Evolutionary conservation across 92 coral and sea anemone species (phyloP), one percentile per base, ranked within the genome.

Genomic region (Pocillopora grandis): DNA sequence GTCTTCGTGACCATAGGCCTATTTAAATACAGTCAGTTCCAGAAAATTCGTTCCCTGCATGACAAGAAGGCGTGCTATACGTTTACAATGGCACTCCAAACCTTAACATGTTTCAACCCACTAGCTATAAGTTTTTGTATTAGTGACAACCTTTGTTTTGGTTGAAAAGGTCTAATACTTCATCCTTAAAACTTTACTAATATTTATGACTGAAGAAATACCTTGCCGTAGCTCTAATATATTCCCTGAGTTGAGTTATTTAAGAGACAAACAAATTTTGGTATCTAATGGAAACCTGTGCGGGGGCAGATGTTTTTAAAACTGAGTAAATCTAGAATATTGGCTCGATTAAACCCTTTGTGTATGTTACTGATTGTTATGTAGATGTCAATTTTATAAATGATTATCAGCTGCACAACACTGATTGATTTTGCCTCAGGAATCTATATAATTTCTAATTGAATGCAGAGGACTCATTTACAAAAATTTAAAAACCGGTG

Each of bases 311-410:
- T 20, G 3, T 36, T 37, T 15, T 15, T 9, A 70, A 69, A 19
- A 6, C 56, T 1, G 56, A 18, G 83, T 35, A 55, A 71, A 79
- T 79, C 56, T 20, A 79, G 2, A 37, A 69, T 80, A 80, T 80
- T 80, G 84, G 84, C 20, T 80, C 67, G 37, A 68, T 57, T 66
- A 37, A 70, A 70, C 1, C 18, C 57, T 16, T 70, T 16, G 74
- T 35, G 23, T 68, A 68, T 69, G 17, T 33, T 2, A 70, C 75
- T 70, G 75, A 66, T 79, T 63, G 74, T 79, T 10, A 52, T 19
- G 63, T 21, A 19, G 18, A 12, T 23, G 35, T 4, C 59, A 72
- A 60, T 64, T 19, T 66, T 66, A 35, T 66, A 23, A 66, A 20
- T 36, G 55, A 11, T 35, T 35, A 70, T 70, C 55, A 37, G 42